phyloP scores from a whole-genome alignment of 2,113 vertebrate species.

The Lota lota region DNA sequence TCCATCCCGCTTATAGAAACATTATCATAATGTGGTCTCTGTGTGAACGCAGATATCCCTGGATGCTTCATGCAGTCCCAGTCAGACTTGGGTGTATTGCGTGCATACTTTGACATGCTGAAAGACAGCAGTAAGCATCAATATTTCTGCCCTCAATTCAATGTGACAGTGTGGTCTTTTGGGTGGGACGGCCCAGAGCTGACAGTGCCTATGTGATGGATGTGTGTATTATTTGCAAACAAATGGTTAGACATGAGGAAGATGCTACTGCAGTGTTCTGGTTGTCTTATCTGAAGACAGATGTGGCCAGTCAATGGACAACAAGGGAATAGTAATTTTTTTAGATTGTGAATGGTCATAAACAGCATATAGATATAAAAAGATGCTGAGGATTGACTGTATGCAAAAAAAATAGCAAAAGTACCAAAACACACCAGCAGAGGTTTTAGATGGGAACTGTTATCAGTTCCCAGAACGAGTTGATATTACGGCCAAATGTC shows the following conservation, averaged over 20 bases:
- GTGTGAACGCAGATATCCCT: background rate
- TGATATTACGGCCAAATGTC: background rate
- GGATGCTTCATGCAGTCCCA: background rate
- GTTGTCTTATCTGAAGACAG: background rate
- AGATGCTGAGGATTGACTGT: too few relatives aligned
- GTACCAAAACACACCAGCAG: background rate
- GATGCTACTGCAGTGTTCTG: background rate
- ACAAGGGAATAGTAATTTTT: too few relatives aligned
- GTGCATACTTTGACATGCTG: background rate
- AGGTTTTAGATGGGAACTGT: background rate
- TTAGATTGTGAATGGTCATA: too few relatives aligned
- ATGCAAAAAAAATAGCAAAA: background rate
- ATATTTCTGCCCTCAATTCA: background rate
- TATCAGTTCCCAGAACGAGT: background rate
- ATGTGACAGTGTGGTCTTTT: background rate
- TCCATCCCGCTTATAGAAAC: background rate
- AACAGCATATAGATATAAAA: too few relatives aligned
- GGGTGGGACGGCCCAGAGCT: background rate
- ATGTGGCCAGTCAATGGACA: too few relatives aligned
- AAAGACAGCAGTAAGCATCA: background rate
- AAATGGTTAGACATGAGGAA: background rate
- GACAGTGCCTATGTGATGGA: background rate
- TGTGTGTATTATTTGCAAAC: background rate
- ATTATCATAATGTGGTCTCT: background rate
- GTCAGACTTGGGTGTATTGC: background rate